phyloP scores from a whole-genome alignment of 2,888 invertebrate species.

The Cephus spinipes region DNA sequence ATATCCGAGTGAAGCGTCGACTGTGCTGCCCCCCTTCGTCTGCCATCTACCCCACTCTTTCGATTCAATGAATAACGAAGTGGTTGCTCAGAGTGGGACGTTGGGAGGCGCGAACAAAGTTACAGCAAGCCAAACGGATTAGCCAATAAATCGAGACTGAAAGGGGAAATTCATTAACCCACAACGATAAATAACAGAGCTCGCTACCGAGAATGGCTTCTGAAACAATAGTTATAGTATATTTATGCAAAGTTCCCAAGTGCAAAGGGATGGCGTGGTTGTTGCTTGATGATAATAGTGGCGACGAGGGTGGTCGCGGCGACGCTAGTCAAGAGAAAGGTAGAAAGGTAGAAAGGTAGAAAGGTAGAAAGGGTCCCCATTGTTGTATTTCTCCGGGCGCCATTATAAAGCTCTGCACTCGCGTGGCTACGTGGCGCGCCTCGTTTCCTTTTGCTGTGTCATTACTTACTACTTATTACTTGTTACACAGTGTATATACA shows the following conservation, averaged over 20 bases:
- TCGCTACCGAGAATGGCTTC: slow-evolving; percentile 38
- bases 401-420: slow-evolving; percentile 51
- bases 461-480: slow-evolving; percentile 16
- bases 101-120: background rate
- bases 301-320: slow-evolving; percentile 2
- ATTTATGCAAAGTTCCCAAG: slow-evolving; percentile 62
- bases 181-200: slow-evolving; percentile 58
- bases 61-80: no score
- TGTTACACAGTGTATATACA: no score
- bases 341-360: slow-evolving; percentile 31
- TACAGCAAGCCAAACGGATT: slow-evolving; percentile 23
- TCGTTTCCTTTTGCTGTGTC: slow-evolving; percentile 25
- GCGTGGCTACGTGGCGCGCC: slow-evolving; percentile 29
- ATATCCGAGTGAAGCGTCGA: background rate
- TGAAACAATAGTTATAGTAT: slow-evolving; percentile 62
- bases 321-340: slow-evolving; percentile 23
- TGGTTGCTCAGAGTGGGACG: no score
- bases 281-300: slow-evolving; percentile 19
- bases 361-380: slow-evolving; percentile 38
- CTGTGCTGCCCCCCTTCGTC: background rate
- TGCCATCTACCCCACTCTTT: no score
- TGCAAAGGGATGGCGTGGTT: slow-evolving; percentile 34
- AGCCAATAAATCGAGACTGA: slow-evolving; percentile 56
- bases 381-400: slow-evolving; percentile 47
- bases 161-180: slow-evolving; percentile 61